These are phyloP conservation scores for Benitochromis conjunctus DNA, from an alignment of 2,113 vertebrate genomes.

Conservation along the genomic window DNA sequence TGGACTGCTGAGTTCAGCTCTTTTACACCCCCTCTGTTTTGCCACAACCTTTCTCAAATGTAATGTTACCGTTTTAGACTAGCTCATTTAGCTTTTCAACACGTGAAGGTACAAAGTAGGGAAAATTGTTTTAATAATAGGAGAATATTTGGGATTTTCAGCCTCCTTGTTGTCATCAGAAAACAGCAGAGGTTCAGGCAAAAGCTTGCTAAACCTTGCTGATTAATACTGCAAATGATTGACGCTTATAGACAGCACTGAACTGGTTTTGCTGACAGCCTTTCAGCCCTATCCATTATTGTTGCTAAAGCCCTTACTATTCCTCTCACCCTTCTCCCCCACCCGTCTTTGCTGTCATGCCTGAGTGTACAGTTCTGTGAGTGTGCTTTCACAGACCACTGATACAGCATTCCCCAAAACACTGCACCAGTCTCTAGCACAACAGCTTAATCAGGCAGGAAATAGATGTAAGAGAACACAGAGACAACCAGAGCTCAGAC, in stretches of 20 bases:
- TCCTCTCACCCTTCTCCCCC: not conserved
- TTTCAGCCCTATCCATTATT: constrained; percentile 11
- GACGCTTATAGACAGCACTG: not conserved
- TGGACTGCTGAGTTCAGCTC: not conserved
- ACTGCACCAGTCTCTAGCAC: constrained; percentile 44
- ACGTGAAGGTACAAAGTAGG: not conserved
- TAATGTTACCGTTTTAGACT: not conserved
- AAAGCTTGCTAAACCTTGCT: not conserved
- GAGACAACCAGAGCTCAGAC: constrained; percentile 14
- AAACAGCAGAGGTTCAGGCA: not conserved
- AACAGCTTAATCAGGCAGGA: constrained; percentile 62
- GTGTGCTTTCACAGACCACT: constrained; percentile 51
- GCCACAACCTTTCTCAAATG: not conserved
- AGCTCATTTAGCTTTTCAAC: not conserved
- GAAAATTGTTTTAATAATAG: not conserved
- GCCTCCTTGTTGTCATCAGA: not conserved
- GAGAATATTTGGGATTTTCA: not conserved
- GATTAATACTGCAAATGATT: not conserved
- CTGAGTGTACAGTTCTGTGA: constrained; percentile 40
- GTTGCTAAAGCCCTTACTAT: not conserved
- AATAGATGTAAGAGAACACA: constrained; percentile 58
- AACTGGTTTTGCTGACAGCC: constrained; percentile 17
- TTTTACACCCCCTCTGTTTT: not conserved
- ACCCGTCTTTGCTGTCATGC: constrained; percentile 12
- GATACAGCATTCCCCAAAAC: constrained; percentile 48